Conservation (phyloP, 1,140 invertebrate species). For the Macrobrachium nipponense region DNA sequence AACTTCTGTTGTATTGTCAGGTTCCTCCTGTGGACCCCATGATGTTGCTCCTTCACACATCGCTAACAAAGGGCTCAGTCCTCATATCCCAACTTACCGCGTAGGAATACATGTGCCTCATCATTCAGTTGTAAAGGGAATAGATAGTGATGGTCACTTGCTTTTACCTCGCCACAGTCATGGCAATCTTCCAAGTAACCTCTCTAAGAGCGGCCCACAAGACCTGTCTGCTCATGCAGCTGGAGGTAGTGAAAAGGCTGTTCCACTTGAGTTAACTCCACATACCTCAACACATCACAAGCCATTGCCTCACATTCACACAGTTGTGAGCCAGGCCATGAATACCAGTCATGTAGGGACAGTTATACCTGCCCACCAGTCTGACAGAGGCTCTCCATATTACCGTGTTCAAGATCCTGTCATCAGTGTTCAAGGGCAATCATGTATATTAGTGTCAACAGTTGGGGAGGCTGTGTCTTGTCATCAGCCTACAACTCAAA, state of each 20-base stretch:
- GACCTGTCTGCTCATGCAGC: constrained; percentile 45
- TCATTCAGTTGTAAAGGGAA: constrained; percentile 41
- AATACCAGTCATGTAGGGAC: constrained; percentile 33
- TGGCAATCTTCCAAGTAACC: constrained; percentile 8
- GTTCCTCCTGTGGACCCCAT: constrained; percentile 27
- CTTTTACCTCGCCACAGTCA: constrained; percentile 30
- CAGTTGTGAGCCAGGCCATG: constrained; percentile 45
- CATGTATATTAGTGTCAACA: constrained; percentile 46
- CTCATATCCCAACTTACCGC: constrained; percentile 49
- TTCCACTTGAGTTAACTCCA: constrained; percentile 50
- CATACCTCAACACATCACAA: constrained; percentile 54
- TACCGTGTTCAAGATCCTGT: constrained; percentile 50
- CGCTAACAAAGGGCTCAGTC: constrained; percentile 30
- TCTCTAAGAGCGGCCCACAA: constrained; percentile 41
- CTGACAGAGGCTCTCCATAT: constrained; percentile 45
- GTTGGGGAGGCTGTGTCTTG: constrained; percentile 35
- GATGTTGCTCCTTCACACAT: constrained; percentile 21
- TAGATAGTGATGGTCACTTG: constrained; percentile 38
- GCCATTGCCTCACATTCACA: constrained; percentile 48
- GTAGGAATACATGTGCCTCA: constrained; percentile 45
- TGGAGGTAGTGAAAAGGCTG: constrained; percentile 24
- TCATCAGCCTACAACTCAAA: constrained; percentile 24
- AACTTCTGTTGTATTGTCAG: constrained; percentile 30
- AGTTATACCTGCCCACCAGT: constrained; percentile 41
- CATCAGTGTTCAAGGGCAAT: constrained; percentile 44